Evolutionary conservation across 1,140 invertebrate genomes (phyloP).

Genomic region (Lordiphosa collinella): DNA sequence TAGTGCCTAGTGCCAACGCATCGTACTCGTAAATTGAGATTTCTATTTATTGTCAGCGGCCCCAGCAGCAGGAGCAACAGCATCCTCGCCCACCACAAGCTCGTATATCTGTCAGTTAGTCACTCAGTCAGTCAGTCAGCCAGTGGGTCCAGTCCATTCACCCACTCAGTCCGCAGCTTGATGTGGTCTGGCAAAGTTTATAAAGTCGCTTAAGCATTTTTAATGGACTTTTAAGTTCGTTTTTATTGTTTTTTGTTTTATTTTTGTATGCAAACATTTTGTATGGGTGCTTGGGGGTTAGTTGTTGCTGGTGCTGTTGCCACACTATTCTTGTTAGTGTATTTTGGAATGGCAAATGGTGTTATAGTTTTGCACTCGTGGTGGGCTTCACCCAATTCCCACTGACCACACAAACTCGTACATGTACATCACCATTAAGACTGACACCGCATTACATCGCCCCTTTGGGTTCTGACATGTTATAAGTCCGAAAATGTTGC

Average conservation of each 20-base stretch:
- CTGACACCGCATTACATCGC: too few relatives aligned
- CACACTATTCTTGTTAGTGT: constrained; percentile 5
- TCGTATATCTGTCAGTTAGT: constrained; percentile 31
- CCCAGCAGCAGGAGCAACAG: constrained; percentile 9
- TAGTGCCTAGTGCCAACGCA: constrained; percentile 49
- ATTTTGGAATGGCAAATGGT: background rate
- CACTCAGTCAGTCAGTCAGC: constrained; percentile 18
- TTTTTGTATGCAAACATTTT: constrained; percentile 16
- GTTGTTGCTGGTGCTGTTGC: constrained; percentile 14
- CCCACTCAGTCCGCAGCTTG: constrained; percentile 44
- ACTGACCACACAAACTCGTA: too few relatives aligned
- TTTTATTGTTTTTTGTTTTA: constrained; percentile 61
- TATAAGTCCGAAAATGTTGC: too few relatives aligned
- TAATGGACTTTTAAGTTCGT: constrained; percentile 75
- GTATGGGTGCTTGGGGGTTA: constrained; percentile 9
- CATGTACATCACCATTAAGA: too few relatives aligned
- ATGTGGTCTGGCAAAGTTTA: constrained; percentile 57
- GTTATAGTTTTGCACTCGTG: too few relatives aligned
- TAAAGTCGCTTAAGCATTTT: constrained; percentile 68
- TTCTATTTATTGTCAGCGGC: constrained; percentile 71
- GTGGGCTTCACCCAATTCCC: too few relatives aligned
- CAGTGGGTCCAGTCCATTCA: constrained; percentile 26
- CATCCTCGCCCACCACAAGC: constrained; percentile 10
- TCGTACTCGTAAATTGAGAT: constrained; percentile 76
- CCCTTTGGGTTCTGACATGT: too few relatives aligned